Evolutionary conservation across 2,888 invertebrate genomes (phyloP).

Genomic region (Parnassius apollo): DNA sequence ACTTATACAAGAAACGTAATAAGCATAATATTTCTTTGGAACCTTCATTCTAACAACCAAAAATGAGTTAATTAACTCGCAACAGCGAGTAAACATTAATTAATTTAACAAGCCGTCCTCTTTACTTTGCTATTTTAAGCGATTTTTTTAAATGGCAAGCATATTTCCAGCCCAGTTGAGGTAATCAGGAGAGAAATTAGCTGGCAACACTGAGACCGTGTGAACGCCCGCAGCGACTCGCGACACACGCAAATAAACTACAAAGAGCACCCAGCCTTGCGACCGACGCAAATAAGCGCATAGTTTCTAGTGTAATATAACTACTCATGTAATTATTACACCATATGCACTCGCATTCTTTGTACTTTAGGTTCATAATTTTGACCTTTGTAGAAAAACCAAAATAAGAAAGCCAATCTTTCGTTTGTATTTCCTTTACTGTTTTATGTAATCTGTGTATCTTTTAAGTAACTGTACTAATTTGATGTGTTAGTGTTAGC

Average conservation of each 20-base stretch:
- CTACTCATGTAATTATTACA: conserved; percentile 47
- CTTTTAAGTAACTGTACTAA: no score
- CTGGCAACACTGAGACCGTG: conserved; percentile 44
- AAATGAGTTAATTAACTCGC: not conserved
- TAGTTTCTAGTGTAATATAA: conserved; percentile 38
- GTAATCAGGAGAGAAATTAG: conserved; percentile 24
- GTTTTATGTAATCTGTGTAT: not conserved
- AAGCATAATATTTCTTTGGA: not conserved
- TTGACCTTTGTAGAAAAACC: conserved; percentile 17
- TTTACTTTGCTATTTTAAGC: conserved; percentile 9
- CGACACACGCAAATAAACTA: conserved; percentile 73
- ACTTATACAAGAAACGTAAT: not conserved
- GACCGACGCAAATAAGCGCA: conserved; percentile 58
- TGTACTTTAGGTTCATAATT: conserved; percentile 19
- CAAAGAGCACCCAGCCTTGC: conserved; percentile 35
- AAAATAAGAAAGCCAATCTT: not conserved
- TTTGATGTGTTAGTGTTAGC: no score
- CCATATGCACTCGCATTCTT: conserved; percentile 36
- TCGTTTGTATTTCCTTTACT: not conserved
- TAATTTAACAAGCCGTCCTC: conserved; percentile 11
- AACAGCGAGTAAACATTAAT: conserved; percentile 12
- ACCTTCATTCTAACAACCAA: not conserved
- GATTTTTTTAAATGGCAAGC: conserved; percentile 8
- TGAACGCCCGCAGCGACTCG: conserved; percentile 72
- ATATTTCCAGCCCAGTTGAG: conserved; percentile 24